Conservation (phyloP, 1,140 invertebrate species). For the Sycobia sp. region DNA sequence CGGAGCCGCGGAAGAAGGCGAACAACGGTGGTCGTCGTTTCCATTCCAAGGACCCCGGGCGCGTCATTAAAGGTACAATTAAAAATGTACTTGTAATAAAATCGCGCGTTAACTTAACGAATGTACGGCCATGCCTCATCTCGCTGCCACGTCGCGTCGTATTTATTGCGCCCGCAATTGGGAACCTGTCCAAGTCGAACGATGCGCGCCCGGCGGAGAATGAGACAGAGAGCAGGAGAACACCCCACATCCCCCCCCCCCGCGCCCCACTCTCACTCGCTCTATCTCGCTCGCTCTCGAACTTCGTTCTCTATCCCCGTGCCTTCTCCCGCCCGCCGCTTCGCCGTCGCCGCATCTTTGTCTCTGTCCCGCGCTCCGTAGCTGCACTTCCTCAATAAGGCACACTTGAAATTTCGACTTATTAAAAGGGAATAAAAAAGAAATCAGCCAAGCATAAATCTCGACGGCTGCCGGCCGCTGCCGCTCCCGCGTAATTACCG, state of each 20-base stretch:
- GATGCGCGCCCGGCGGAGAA: conserved; percentile 38
- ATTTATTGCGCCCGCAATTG: conserved; percentile 58
- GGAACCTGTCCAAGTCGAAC: conserved; percentile 57
- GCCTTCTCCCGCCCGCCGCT: not conserved
- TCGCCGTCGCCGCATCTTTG: not conserved
- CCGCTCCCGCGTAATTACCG: conserved; percentile 23
- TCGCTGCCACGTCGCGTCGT: conserved; percentile 43
- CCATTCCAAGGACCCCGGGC: conserved; percentile 42
- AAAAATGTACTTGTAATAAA: conserved; percentile 59
- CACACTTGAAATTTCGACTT: conserved; percentile 24
- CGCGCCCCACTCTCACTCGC: not conserved
- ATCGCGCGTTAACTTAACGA: conserved; percentile 57
- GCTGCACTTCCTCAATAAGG: conserved; percentile 10
- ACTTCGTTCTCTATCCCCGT: not conserved
- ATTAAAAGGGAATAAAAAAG: conserved; percentile 26
- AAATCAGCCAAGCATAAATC: conserved; percentile 30
- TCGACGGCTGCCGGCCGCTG: not conserved
- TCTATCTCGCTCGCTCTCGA: not conserved
- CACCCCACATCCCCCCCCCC: not conserved
- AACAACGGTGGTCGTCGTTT: conserved; percentile 34
- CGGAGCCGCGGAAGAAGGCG: conserved; percentile 1
- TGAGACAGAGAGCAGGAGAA: not conserved
- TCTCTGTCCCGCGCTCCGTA: not conserved
- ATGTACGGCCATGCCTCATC: conserved; percentile 50
- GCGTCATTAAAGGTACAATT: conserved; percentile 57